Percentiles rank a stretch among this genome's conserved stretches.
Evolutionary conservation across 2,113 vertebrate genomes (phyloP).

Genomic region (Epinephelus lanceolatus): DNA sequence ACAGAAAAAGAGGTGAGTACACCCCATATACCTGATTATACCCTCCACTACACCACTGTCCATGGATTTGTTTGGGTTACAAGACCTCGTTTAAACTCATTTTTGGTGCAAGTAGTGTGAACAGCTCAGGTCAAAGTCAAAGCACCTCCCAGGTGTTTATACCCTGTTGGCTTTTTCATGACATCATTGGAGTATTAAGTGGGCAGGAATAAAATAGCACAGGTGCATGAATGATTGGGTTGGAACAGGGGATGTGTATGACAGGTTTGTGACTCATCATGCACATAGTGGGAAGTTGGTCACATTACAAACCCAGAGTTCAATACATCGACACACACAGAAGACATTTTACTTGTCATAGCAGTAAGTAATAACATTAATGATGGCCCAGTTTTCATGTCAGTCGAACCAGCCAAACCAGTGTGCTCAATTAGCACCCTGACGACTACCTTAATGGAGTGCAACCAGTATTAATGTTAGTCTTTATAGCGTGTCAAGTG

Average conservation of each 20-base stretch:
- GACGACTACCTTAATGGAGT: not conserved
- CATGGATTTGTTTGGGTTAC: not conserved
- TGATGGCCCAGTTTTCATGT: not conserved
- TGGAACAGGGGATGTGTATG: not conserved
- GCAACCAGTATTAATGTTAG: not conserved
- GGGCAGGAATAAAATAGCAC: not conserved
- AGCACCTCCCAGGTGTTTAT: not conserved
- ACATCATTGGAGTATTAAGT: not conserved
- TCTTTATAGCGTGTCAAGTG: not conserved
- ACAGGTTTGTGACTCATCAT: not conserved
- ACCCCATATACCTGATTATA: too few species aligned
- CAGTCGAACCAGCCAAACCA: not conserved
- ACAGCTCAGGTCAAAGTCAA: not conserved
- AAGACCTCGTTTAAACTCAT: not conserved
- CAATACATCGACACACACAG: not conserved
- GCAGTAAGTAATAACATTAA: not conserved
- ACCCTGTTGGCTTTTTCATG: not conserved
- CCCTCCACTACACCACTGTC: too few species aligned
- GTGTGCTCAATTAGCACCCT: not conserved
- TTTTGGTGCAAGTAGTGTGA: not conserved
- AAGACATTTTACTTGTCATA: not conserved
- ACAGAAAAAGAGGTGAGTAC: too few species aligned
- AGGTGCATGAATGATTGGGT: not conserved
- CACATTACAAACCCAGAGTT: not conserved
- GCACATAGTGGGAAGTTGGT: not conserved